A percentile compares a stretch with the other conserved stretches of the same genome.
These are phyloP conservation scores for Mus spretus DNA, from an alignment of 2,797 vertebrate genomes.

Conservation along the genomic window DNA sequence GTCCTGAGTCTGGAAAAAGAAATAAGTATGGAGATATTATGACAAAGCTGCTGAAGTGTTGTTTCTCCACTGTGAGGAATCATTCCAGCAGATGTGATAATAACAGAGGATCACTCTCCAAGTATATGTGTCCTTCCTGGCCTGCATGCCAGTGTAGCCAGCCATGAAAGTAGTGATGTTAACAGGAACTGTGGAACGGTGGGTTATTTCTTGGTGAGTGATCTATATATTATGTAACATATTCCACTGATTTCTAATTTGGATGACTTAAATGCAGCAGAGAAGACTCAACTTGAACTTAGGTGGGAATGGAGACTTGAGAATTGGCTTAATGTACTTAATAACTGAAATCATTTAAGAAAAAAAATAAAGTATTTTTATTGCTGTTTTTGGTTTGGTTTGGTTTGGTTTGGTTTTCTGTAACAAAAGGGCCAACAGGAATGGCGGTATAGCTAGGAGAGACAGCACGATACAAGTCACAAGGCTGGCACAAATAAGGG, in stretches of 20 bases:
- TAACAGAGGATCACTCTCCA: background rate
- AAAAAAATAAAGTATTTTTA: background rate
- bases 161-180: background rate
- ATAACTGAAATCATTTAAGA: conserved; percentile 5
- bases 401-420: background rate
- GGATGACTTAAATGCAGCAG: background rate
- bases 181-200: background rate
- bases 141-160: background rate
- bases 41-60: background rate
- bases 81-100: background rate
- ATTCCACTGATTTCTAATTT: background rate
- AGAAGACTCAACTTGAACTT: background rate
- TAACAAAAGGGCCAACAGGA: background rate
- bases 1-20: background rate
- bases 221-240: background rate
- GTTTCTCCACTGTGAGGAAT: background rate
- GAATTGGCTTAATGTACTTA: background rate
- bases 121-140: background rate
- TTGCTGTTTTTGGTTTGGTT: background rate
- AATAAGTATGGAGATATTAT: background rate
- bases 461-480: background rate
- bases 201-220: background rate
- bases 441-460: background rate
- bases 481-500: background rate
- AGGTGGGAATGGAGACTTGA: background rate